phyloP scores from a whole-genome alignment of 2,797 vertebrate genomes.

The Morelia viridis region DNA sequence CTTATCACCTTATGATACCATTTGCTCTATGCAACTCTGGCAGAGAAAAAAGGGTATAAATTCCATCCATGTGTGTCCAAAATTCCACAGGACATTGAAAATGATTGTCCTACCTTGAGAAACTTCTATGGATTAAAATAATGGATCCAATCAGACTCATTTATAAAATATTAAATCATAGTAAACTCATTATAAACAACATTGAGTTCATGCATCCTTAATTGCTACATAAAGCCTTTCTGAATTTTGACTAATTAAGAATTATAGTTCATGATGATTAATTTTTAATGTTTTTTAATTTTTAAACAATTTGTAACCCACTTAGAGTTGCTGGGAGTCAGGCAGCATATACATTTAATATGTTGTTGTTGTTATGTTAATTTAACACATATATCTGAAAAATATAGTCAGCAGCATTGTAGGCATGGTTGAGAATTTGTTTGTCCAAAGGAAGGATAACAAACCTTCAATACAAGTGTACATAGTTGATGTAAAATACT shows the following conservation, averaged over 20 bases:
- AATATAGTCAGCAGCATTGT: background rate
- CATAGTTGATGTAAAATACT: background rate
- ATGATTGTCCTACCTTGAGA: background rate
- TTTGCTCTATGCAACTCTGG: background rate
- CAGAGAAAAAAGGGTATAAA: background rate
- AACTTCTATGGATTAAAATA: background rate
- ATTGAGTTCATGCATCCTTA: no score
- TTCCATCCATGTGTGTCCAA: background rate
- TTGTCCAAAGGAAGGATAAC: background rate
- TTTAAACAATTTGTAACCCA: background rate
- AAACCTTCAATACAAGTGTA: background rate
- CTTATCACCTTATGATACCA: background rate
- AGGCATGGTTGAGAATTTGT: background rate
- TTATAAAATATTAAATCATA: no score
- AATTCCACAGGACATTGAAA: background rate
- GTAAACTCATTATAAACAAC: no score
- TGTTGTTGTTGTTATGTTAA: background rate
- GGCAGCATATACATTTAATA: background rate
- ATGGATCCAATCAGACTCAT: background rate
- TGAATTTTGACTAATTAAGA: background rate
- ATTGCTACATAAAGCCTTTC: no score
- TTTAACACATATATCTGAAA: background rate
- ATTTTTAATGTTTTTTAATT: background rate
- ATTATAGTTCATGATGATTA: background rate
- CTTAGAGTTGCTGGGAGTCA: background rate